Base-by-base conservation (phyloP, 2,113 vertebrate genomes). In the Salvator merianae region DNA sequence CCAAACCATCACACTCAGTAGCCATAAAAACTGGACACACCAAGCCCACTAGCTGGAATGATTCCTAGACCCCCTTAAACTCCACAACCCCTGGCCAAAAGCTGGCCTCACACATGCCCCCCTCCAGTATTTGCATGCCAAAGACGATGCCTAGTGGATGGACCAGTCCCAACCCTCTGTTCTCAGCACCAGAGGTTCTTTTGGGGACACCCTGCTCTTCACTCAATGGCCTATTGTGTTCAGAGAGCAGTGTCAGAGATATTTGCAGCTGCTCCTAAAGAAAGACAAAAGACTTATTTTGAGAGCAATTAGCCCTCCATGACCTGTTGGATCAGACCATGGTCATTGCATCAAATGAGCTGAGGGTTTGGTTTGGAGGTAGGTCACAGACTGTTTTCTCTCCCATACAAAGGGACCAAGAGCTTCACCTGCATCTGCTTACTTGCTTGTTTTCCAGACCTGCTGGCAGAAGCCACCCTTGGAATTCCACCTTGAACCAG, bases 181-280 rank as follows among this genome's bases (percentile, higher is more conserved):
- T 78, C 14, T 12, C 26, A 40, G 34, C 4, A 26, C 38, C n/a
- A 12, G 5, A 2, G 9, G 26, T 22, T 30, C 28, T 30, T 24
- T 8, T 55, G 5, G 28, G 14, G 47, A 20, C 28, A 32, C 12
- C 18, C 1, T 66, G 13, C 14, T 50, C 32, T 74, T 59, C 50
- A 3, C 36, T 62, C 28, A 70, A 70, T 34, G 32, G 55, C 26
- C 16, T 24, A 38, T 79, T 79, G 69, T 85, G 8, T 47, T 28
- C 14, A 5, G 22, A 34, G 26, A 53, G 40, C 24, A 3, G 12
- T 16, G 24, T 1, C 2, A 18, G 69, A 20, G 53, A 14, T 10
- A 62, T 63, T 79, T 22, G 69, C 77, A 85, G 84, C 84, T 85
- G 77, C 24, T 59, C n/a, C 22, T 28, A 43, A 20, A 36, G 5